Base-by-base conservation (phyloP, 2,797 vertebrate species). In the Onychomys torridus region DNA sequence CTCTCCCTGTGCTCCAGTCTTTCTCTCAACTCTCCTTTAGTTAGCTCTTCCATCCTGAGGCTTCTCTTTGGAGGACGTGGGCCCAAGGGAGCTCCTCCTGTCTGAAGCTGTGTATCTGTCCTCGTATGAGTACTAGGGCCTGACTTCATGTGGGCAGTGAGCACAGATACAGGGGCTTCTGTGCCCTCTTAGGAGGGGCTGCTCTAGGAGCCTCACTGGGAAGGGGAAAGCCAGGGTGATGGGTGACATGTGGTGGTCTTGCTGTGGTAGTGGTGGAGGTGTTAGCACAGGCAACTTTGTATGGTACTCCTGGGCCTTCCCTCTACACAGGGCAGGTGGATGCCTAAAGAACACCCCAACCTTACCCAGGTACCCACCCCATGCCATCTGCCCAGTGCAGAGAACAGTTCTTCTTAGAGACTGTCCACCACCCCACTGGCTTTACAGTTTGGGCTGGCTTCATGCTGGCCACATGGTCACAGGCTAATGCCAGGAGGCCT, bases 1-100 rank as follows among this genome's bases (percentile, higher is more conserved):
- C 92, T 97, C 91, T 97, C 0, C 87, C 97, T 96, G 95, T 91
- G 94, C 71, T 95, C 92, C 52, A n/a, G 16, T 81, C 96, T 95
- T 97, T 95, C 95, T 96, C 88, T 90, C n/a, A 5, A 6, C 91
- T 85, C 61, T 82, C 87, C 65, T 37, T 75, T 49, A 88, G 46
- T 87, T 67, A 96, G 83, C 27, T 76, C 61, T 6, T 76, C 79
- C 19, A 32, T 21, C 23, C 52, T 12, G 17, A 82, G 25, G 14
- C 55, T 37, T 23, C 21, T 91, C 85, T 73, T 63, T 25, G 12
- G 40, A 69, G 61, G 55, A 82, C 16, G 6, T 3, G 67, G 90
- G 67, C 57, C 61, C 19, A 71, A 12, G 2, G 1, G 12, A 46
- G 17, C 43, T n/a, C 37, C 61, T 37, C 69, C 77, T 9, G 0